A percentile compares a stretch with the other conserved stretches of the same genome.
These are phyloP conservation scores for Brachypodius melanocephalos DNA, from an alignment of 2,113 vertebrate species.

Conservation along the genomic window DNA sequence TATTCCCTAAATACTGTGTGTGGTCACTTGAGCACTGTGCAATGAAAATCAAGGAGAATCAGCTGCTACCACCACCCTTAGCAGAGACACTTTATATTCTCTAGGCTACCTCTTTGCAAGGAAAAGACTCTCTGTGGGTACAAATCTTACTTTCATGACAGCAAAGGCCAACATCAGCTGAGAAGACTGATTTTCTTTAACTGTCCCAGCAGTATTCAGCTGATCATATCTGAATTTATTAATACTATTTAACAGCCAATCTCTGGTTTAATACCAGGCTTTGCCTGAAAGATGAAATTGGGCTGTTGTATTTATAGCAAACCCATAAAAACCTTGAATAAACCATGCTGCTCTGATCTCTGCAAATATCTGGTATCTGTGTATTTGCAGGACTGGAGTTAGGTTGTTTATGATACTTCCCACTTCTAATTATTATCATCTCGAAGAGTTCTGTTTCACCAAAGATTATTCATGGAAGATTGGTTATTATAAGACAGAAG, in stretches of 20 bases:
- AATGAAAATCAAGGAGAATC: neutral
- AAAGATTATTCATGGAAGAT: neutral
- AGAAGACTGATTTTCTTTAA: neutral
- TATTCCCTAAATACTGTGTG: neutral
- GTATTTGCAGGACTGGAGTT: neutral
- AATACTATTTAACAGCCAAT: neutral
- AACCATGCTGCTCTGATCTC: neutral
- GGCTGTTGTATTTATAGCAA: neutral
- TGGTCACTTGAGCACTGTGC: neutral
- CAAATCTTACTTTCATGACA: neutral
- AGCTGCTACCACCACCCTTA: neutral
- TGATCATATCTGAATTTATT: neutral
- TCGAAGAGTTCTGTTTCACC: neutral
- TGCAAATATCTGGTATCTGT: neutral
- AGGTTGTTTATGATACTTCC: neutral
- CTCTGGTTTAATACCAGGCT: neutral
- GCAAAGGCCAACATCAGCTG: neutral
- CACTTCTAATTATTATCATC: neutral
- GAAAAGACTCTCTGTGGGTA: neutral
- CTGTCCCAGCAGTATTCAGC: neutral
- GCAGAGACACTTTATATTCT: neutral
- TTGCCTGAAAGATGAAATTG: neutral
- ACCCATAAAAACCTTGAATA: neutral
- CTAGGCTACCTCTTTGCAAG: neutral
- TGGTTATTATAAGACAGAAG: neutral